Conservation (phyloP, 2,888 invertebrate species). For the Polia nebulosa region DNA sequence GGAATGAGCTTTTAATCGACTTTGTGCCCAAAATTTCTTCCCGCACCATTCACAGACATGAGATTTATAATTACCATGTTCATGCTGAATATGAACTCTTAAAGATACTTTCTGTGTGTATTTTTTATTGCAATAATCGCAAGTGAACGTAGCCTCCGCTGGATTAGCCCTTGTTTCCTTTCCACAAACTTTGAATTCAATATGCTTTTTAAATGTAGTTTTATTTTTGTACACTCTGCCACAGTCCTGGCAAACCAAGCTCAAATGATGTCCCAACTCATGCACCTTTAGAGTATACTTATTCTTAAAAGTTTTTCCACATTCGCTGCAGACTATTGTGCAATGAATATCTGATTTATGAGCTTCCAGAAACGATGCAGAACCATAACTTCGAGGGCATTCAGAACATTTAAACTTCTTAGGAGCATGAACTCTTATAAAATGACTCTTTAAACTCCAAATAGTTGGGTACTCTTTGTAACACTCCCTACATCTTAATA, state of each 20-base stretch:
- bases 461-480: conserved; percentile 72
- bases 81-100: conserved; percentile 84
- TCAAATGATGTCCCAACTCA: conserved; percentile 76
- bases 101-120: conserved; percentile 84
- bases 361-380: conserved; percentile 68
- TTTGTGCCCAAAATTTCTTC: conserved; percentile 84
- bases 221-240: conserved; percentile 82
- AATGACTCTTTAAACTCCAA: conserved; percentile 77
- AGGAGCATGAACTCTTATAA: conserved; percentile 77
- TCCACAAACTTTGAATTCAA: conserved; percentile 78
- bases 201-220: conserved; percentile 80
- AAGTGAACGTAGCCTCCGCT: conserved; percentile 79
- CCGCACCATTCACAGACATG: conserved; percentile 84
- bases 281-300: conserved; percentile 79
- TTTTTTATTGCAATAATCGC: conserved; percentile 84
- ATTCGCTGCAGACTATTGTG: conserved; percentile 76
- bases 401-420: conserved; percentile 76
- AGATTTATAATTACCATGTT: conserved; percentile 83
- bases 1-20: conserved; percentile 82
- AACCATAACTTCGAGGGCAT: conserved; percentile 76
- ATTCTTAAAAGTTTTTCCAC: conserved; percentile 80
- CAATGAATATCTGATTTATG: conserved; percentile 78
- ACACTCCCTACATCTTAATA: conserved; percentile 78
- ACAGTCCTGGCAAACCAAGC: conserved; percentile 80
- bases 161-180: conserved; percentile 76